Evolutionary conservation across 2,888 invertebrate species (phyloP).

Genomic region (Fissipunctia ypsillon): DNA sequence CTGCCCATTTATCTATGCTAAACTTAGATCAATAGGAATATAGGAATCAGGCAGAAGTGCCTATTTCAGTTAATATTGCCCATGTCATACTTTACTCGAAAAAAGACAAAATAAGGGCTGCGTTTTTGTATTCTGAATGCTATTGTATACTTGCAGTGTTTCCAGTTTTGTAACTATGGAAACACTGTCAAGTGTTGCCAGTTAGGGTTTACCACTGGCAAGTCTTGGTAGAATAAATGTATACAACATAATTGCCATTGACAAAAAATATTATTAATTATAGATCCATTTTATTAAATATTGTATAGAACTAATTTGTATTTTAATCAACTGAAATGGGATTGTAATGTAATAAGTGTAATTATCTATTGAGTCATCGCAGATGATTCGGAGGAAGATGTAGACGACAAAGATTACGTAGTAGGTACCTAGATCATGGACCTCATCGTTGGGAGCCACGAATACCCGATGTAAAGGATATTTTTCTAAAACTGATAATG

Average conservation of each 20-base stretch:
- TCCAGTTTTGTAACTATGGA: slow-evolving; percentile 21
- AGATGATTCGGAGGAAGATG: background rate
- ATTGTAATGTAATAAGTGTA: background rate
- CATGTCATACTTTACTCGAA: background rate
- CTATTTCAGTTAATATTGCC: slow-evolving; percentile 8
- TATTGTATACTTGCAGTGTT: slow-evolving; percentile 28
- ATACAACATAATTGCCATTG: slow-evolving; percentile 41
- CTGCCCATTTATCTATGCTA: background rate
- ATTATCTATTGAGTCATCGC: background rate
- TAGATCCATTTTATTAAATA: background rate
- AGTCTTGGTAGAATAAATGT: slow-evolving; percentile 35
- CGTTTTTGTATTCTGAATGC: slow-evolving; percentile 1
- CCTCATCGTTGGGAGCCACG: background rate
- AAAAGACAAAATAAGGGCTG: slow-evolving; percentile 7
- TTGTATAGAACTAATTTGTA: background rate
- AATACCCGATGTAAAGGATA: background rate
- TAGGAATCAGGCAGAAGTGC: background rate
- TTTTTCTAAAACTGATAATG: background rate
- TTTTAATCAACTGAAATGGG: background rate
- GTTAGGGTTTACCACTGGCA: slow-evolving; percentile 66
- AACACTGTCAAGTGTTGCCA: slow-evolving; percentile 51
- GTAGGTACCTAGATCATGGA: background rate
- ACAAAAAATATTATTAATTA: slow-evolving; percentile 23
- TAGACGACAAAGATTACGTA: background rate
- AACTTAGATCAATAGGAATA: slow-evolving; percentile 2